Conservation (phyloP, 2,113 vertebrate genomes). For the Naja naja region DNA sequence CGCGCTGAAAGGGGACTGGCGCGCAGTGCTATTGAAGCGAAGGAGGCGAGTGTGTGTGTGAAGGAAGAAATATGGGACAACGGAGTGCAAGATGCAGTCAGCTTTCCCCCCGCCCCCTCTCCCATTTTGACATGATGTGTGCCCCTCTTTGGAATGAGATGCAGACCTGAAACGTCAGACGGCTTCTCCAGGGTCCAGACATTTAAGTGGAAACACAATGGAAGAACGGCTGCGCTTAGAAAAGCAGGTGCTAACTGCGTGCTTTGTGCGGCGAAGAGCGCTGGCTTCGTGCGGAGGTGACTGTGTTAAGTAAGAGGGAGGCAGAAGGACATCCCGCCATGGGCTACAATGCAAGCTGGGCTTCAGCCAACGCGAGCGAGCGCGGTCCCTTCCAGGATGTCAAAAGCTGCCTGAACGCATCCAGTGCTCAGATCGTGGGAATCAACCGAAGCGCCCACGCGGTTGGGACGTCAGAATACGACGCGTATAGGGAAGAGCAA, state of each 20-base stretch:
- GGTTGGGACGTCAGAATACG: constrained; percentile 28
- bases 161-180: constrained; percentile 26
- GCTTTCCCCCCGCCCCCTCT: background rate
- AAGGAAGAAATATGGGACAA: constrained; percentile 20
- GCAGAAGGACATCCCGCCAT: constrained; percentile 44
- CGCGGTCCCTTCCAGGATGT: constrained; percentile 60
- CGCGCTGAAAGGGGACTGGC: background rate
- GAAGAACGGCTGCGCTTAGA: background rate
- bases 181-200: background rate
- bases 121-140: background rate
- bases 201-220: constrained; percentile 1
- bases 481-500: constrained; percentile 68
- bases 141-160: background rate
- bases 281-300: background rate
- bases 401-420: constrained; percentile 67
- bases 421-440: constrained; percentile 65
- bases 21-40: background rate
- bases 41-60: background rate
- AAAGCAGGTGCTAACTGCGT: background rate
- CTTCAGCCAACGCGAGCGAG: constrained; percentile 65
- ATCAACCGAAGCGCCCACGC: constrained; percentile 61
- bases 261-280: background rate
- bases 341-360: constrained; percentile 71
- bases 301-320: background rate
- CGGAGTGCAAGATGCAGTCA: background rate